A percentile compares a stretch with the other conserved stretches of the same genome.
Conservation (phyloP, 2,797 vertebrate genomes). For the Percopsis omiscomaycus region DNA sequence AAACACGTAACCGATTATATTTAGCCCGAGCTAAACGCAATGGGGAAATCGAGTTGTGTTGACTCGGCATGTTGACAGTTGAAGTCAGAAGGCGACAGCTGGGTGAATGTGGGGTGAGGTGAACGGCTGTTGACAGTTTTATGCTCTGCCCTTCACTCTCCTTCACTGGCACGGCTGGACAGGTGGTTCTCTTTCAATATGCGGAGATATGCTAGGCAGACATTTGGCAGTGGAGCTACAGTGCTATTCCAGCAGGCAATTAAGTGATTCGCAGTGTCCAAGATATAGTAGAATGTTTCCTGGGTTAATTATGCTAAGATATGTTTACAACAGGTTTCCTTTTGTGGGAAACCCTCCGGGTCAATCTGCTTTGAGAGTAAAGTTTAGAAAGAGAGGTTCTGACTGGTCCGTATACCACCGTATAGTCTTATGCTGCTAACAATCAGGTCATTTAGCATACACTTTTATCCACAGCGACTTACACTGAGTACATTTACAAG, state of each 20-base stretch:
- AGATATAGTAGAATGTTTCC: background rate
- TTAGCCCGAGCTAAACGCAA: too few relatives aligned
- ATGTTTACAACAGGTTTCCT: too few relatives aligned
- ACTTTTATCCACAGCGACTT: too few relatives aligned
- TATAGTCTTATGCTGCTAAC: too few relatives aligned
- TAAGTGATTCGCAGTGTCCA: background rate
- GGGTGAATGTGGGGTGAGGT: constrained; percentile 3
- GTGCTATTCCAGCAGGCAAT: background rate
- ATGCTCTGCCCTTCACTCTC: background rate
- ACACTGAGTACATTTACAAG: too few relatives aligned
- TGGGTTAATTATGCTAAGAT: too few relatives aligned
- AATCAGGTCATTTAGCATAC: too few relatives aligned
- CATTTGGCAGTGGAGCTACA: too few relatives aligned
- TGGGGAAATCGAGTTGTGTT: background rate
- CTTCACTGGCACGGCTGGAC: background rate
- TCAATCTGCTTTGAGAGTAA: background rate
- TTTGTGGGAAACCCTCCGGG: background rate
- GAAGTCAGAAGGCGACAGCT: constrained; percentile 45
- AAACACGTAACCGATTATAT: too few relatives aligned
- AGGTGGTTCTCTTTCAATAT: background rate
- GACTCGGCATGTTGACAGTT: constrained; percentile 46
- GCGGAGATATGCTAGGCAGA: background rate
- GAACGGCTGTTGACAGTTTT: constrained; percentile 1
- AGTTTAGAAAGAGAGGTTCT: background rate
- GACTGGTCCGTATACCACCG: background rate